Base-by-base conservation (phyloP, 2,113 vertebrate species). In the Labeo rohita region DNA sequence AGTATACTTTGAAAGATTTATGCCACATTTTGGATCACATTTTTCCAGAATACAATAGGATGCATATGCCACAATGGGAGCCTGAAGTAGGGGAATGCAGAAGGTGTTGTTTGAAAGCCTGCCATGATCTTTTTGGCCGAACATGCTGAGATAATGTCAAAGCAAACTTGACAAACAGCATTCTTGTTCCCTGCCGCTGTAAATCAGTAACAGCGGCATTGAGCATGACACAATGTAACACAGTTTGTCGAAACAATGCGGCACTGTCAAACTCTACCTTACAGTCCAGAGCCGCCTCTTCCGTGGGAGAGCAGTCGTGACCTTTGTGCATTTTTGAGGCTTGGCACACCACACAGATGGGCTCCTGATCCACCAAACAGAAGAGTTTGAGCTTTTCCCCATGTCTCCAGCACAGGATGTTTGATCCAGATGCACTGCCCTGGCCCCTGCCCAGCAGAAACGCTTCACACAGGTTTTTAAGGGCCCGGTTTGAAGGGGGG, bases 321-420 rank as follows among this genome's bases (percentile, higher is more conserved):
- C 43, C 87, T 80, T 92, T 93, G 91, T 95, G 94, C 21, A 88
- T 86, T 89, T 91, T 94, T 2, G 93, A 95, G 0, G 88, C 76
- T 39, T 94, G 93, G 73, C 95, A 95, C 84, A 94, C 92, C 39
- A 94, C 91, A 34, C 95, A 95, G 84, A 95, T 93, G 10, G 93
- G 92, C 89, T 93, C 89, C 72, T 92, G 91, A 85, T 95, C 95
- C 2, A 88, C 87, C 77, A 92, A 34, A 52, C 95, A 95, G 89
- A 95, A 95, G 15, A 94, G 92, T 43, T 95, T 95, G n/a, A 94
- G 34, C 85, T 70, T 91, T 86, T 95, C 92, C 8, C 89, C 89
- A 3, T 95, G 95, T 39, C 91, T 90, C 28, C 39, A 50, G 68
- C 95, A 95, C 8, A 81, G 23, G 21, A 28, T 54, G 6, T 93